Evolutionary conservation across 2,888 invertebrate genomes (phyloP), one percentile per base, ranked within the genome.

Genomic region (Epinotia demarniana): DNA sequence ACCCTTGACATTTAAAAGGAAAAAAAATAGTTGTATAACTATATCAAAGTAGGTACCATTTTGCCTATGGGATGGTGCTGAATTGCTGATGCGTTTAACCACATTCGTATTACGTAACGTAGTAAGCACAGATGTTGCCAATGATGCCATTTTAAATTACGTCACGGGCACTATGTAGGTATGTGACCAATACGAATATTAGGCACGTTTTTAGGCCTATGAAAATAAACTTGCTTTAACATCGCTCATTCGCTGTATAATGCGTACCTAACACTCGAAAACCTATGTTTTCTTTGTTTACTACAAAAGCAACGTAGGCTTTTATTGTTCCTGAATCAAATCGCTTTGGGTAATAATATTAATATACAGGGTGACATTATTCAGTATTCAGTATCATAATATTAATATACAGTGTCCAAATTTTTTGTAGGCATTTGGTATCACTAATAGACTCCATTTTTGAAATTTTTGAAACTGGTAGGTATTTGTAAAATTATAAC

Each of bases 341-440:
- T 66, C 64, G 58, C 60, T 71, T 71, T 70, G 74, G 70, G 46
- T 64, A 70, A 60, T 70, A 75, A 70, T 75, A 75, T 70, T 58
- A 75, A 75, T 75, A 33, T 1, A 2, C 2, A n/a, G n/a, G n/a
- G n/a, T n/a, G n/a, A n/a, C n/a, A n/a, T n/a, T n/a, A n/a, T n/a
- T n/a, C n/a, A n/a, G n/a, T n/a, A n/a, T n/a, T n/a, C n/a, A n/a
- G n/a, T n/a, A n/a, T n/a, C n/a, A n/a, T n/a, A n/a, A n/a, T n/a
- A n/a, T n/a, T n/a, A n/a, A n/a, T n/a, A n/a, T n/a, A n/a, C n/a
- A n/a, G n/a, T n/a, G n/a, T n/a, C n/a, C n/a, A n/a, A n/a, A n/a
- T n/a, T n/a, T n/a, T n/a, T n/a, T n/a, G n/a, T n/a, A n/a, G n/a
- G n/a, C n/a, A n/a, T n/a, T n/a, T n/a, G n/a, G n/a, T n/a, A n/a